Conservation (phyloP, 2,888 invertebrate species). For the Xestia xanthographa region DNA sequence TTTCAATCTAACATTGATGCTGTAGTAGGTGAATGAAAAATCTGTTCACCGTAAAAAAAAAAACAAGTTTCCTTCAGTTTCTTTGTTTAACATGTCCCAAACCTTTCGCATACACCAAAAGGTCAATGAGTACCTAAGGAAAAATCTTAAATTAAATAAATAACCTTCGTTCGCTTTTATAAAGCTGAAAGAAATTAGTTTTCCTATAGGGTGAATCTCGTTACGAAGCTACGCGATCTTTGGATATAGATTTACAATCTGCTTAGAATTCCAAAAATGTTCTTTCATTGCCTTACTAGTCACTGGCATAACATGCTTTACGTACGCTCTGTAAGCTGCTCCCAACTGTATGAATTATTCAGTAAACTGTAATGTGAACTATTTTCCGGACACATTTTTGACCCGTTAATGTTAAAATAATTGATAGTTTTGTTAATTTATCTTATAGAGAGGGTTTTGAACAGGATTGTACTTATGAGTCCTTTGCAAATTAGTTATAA, state of each 20-base stretch:
- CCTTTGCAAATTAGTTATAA: not conserved
- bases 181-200: conserved; percentile 54
- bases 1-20: not conserved
- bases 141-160: conserved; percentile 44
- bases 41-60: not conserved
- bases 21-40: not conserved
- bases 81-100: not conserved
- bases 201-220: conserved; percentile 42
- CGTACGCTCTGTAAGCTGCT: conserved; percentile 11
- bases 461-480: too few relatives aligned
- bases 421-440: not conserved
- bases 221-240: conserved; percentile 42
- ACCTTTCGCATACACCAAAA: conserved; percentile 8
- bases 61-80: not conserved
- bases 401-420: not conserved
- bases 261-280: conserved; percentile 40
- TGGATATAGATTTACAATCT: conserved; percentile 43
- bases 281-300: conserved; percentile 38
- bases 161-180: conserved; percentile 32
- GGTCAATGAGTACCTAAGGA: conserved; percentile 3
- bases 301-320: conserved; percentile 27
- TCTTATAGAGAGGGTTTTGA: not conserved
- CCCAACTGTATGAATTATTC: conserved; percentile 36
- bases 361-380: conserved; percentile 29
- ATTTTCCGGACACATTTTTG: conserved; percentile 14